These are phyloP conservation scores for Bombus confusus DNA, from an alignment of 1,140 invertebrate species.

Conservation along the genomic window DNA sequence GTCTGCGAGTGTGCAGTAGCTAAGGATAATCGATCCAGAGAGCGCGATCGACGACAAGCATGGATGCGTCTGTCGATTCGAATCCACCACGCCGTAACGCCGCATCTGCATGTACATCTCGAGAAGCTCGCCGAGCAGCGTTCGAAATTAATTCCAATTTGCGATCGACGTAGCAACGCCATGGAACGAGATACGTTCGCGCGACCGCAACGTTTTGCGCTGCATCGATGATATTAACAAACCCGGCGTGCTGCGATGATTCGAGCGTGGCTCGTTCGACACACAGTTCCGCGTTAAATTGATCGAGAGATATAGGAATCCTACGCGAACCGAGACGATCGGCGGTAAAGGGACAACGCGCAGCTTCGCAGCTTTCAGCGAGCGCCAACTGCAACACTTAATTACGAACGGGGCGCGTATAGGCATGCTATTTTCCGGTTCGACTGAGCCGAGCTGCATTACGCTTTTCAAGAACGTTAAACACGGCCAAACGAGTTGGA, in stretches of 20 bases:
- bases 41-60: neutral
- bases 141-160: conserved; percentile 42
- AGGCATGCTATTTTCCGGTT: conserved; percentile 16
- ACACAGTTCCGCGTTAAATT: neutral
- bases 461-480: conserved; percentile 1
- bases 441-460: neutral
- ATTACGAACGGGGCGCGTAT: neutral
- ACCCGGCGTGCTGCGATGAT: neutral
- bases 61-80: neutral
- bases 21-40: neutral
- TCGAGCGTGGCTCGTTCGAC: neutral
- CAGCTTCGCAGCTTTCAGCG: neutral
- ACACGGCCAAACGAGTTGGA: neutral
- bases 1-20: no score
- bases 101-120: neutral
- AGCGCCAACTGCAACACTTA: neutral
- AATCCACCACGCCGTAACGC: neutral
- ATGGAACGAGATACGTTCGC: neutral
- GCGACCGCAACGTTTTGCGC: conserved; percentile 30
- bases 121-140: neutral
- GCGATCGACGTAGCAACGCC: neutral
- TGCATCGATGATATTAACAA: conserved; percentile 14
- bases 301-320: neutral
- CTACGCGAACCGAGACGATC: neutral
- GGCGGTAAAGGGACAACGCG: neutral